Conservation (phyloP, 2,797 vertebrate species). For the Dicrostonyx torquatus region DNA sequence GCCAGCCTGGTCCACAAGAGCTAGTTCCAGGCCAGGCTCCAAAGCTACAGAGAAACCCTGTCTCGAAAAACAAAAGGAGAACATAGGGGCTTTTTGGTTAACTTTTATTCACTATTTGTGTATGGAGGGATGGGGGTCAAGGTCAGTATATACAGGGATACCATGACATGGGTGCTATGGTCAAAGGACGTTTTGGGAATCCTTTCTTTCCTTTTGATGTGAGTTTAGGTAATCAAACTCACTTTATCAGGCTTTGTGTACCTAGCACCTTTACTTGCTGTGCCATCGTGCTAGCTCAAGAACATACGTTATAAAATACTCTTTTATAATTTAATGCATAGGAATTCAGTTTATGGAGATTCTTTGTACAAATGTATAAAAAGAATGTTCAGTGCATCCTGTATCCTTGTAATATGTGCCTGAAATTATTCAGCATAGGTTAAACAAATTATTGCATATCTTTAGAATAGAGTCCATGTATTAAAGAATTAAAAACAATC, state of each 20-base stretch:
- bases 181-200: background rate
- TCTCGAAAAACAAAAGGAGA: too few relatives aligned
- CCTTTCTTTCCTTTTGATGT: background rate
- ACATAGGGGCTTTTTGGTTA: background rate
- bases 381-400: constrained; percentile 45
- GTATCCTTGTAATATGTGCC: constrained; percentile 23
- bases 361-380: constrained; percentile 38
- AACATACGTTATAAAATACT: constrained; percentile 21
- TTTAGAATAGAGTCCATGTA: constrained; percentile 34
- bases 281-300: background rate
- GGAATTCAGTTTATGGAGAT: constrained; percentile 60
- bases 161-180: background rate
- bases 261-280: background rate
- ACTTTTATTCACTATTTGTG: background rate
- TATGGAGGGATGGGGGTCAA: background rate
- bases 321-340: constrained; percentile 44
- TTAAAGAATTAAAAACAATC: constrained; percentile 39
- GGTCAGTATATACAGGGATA: background rate
- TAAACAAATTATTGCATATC: constrained; percentile 31
- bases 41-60: too few relatives aligned
- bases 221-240: background rate
- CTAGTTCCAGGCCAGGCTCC: too few relatives aligned
- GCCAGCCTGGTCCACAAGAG: too few relatives aligned
- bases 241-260: background rate
- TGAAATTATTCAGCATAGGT: constrained; percentile 4